phyloP scores from a whole-genome alignment of 2,888 invertebrate species.

The Euzetes globulus region DNA sequence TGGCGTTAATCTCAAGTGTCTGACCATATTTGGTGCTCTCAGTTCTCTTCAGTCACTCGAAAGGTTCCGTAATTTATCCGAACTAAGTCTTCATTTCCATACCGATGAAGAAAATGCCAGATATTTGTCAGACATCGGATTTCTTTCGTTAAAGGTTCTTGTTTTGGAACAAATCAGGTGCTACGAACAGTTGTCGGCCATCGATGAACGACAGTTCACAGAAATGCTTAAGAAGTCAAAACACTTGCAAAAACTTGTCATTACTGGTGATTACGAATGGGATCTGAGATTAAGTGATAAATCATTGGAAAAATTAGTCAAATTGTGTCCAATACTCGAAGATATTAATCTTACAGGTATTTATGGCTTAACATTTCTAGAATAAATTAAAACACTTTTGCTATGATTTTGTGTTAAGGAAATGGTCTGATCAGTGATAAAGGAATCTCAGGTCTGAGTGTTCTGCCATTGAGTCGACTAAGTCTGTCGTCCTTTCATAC shows the following conservation, averaged over 20 bases:
- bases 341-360: slow-evolving; percentile 33
- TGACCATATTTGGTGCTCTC: slow-evolving; percentile 25
- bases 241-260: slow-evolving; percentile 21
- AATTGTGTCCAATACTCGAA: slow-evolving; percentile 23
- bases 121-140: slow-evolving; percentile 34
- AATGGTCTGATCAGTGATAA: slow-evolving; percentile 31
- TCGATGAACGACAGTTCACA: slow-evolving; percentile 27
- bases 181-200: slow-evolving; percentile 27
- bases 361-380: background rate
- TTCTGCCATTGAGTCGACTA: slow-evolving; percentile 7
- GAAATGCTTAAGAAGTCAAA: slow-evolving; percentile 25
- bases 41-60: slow-evolving; percentile 10
- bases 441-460: slow-evolving; percentile 3
- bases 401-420: background rate
- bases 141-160: slow-evolving; percentile 20
- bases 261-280: slow-evolving; percentile 35
- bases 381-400: background rate
- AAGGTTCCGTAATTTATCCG: background rate
- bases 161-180: slow-evolving; percentile 34
- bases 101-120: slow-evolving; percentile 28
- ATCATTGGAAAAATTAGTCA: slow-evolving; percentile 18
- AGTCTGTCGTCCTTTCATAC: slow-evolving; percentile 24
- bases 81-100: slow-evolving; percentile 27
- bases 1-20: slow-evolving; percentile 4
- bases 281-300: slow-evolving; percentile 29